These are phyloP conservation scores for Cosmia trapezina DNA, from an alignment of 2,888 invertebrate genomes.

Conservation along the genomic window DNA sequence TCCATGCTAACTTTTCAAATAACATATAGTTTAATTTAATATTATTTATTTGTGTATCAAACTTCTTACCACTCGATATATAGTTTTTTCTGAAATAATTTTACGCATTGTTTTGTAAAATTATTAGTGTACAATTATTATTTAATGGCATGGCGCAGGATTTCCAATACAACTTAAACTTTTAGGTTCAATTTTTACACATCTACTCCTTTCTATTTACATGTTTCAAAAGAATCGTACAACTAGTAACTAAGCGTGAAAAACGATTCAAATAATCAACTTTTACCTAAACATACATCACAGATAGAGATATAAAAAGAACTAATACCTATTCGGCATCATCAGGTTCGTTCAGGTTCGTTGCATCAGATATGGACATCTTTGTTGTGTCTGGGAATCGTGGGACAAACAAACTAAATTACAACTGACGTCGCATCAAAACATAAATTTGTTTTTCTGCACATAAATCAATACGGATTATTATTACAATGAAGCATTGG, in stretches of 20 bases:
- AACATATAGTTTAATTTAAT: constrained; percentile 19
- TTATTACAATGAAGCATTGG: constrained; percentile 71
- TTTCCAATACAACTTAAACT: constrained; percentile 71
- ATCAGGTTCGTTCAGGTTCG: too few species aligned
- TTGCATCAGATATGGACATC: constrained; percentile 49
- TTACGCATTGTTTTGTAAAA: constrained; percentile 55
- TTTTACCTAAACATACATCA: constrained; percentile 90
- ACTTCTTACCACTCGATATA: constrained; percentile 56
- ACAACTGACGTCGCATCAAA: constrained; percentile 75
- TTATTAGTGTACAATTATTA: constrained; percentile 62
- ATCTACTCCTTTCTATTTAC: constrained; percentile 77
- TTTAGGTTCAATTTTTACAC: constrained; percentile 72
- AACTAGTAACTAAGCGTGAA: constrained; percentile 80
- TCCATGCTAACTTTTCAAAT: constrained; percentile 44
- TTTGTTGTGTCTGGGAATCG: constrained; percentile 35
- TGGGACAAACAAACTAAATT: constrained; percentile 68
- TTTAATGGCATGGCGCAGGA: constrained; percentile 54
- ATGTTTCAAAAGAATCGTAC: constrained; percentile 78
- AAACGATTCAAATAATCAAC: constrained; percentile 85
- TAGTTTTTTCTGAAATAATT: constrained; percentile 51
- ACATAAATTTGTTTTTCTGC: constrained; percentile 84
- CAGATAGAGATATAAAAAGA: constrained; percentile 87
- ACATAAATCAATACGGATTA: constrained; percentile 76
- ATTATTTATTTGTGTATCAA: constrained; percentile 36
- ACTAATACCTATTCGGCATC: constrained; percentile 69